Evolutionary conservation across 2,113 vertebrate species (phyloP), one percentile per base, ranked within the genome.

Genomic region (Noctilio leporinus): DNA sequence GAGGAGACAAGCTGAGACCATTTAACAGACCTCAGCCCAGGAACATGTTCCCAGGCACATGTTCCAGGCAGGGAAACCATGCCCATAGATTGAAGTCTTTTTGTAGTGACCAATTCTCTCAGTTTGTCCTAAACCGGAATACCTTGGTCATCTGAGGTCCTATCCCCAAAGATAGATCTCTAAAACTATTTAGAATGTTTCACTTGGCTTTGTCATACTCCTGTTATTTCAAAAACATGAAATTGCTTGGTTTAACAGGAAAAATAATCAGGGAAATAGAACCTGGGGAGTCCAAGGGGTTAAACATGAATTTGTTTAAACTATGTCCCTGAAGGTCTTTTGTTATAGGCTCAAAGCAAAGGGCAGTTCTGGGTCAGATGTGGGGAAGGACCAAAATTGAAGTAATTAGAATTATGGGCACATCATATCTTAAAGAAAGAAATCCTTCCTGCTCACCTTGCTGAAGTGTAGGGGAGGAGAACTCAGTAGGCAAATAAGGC

Each of bases 261-360:
- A 30, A 59, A 82, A 49, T 64, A 47, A 67, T 65, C 10, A 8
- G 10, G 26, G 43, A 70, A 85, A 82, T 38, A 94, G 43, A 76
- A 78, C 14, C 2, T 51, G n/a, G 9, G 0, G 7, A 30, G 0
- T 40, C 3, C 45, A 89, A 82, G 5, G 11, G 3, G 22, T 94
- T 82, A 88, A 88, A 64, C 82, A 55, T 86, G 20, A 84, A 22
- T 86, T 81, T 88, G 15, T 85, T 85, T 55, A 69, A 67, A 78
- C 1, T 73, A 28, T 7, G 43, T 17, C 12, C 40, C 4, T 82
- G 57, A 43, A 75, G 38, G 10, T 53, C 49, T 51, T 59, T 24
- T 86, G 17, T 10, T 57, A 20, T 30, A 14, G 59, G 4, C 7
- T 77, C 49, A 75, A 75, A 75, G 26, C 12, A 5, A 40, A 75